Evolutionary conservation across 2,888 invertebrate genomes (phyloP), one percentile per base, ranked within the genome.

Genomic region (Calephelis perditalis): DNA sequence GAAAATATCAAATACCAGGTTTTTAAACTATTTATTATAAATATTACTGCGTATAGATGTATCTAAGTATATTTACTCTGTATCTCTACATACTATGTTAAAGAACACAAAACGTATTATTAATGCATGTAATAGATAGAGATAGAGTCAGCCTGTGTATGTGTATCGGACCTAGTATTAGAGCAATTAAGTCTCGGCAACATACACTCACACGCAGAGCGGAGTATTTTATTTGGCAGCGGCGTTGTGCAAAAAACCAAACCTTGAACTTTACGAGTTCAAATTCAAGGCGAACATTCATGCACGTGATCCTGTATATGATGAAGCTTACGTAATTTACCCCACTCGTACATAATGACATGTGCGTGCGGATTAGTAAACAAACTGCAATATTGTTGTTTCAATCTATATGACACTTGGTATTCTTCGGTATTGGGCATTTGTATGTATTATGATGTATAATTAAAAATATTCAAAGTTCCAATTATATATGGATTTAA

Each of bases 211-310:
- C 60, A 61, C 58, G 59, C 61, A 67, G 62, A 68, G 56, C 47
- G 62, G 65, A 59, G 63, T 76, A 80, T 84, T 84, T 83, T 81
- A 73, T 78, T 82, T 74, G 74, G 67, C 72, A 70, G 68, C 72
- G 9, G 57, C 68, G 74, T 68, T 72, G 74, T 79, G 84, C 84
- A 88, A 89, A 90, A 54, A 88, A 89, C 79, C 73, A 76, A 84
- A 78, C 89, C 90, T 90, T 90, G 90, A 90, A 90, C 90, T 82
- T 77, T 63, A 68, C 65, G 81, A 85, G 89, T 87, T 89, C 87
- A 86, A 74, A 71, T 77, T 81, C 87, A 89, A 89, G 89, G 89
- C 80, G 76, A 86, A 73, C 73, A 73, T 71, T 68, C 73, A 73
- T 75, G 77, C 81, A 81, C 81, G 82, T 83, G 80, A 76, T 78